These are phyloP conservation scores for Megalonaias nervosa DNA, from an alignment of 1,140 invertebrate species.

Conservation along the genomic window DNA sequence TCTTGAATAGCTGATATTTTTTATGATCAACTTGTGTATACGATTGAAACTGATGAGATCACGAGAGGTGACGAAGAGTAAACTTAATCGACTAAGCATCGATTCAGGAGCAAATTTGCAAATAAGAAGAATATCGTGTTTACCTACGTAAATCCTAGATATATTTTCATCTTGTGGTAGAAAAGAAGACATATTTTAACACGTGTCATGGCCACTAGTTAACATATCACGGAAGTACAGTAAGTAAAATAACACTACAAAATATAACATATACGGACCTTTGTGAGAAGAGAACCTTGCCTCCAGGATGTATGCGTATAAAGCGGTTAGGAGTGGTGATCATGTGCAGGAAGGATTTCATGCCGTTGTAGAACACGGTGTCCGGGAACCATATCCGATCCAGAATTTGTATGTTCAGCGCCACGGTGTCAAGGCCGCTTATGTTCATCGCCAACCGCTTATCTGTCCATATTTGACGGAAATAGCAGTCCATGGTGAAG, in stretches of 20 bases:
- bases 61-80: too few species aligned
- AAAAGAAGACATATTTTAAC: too few species aligned
- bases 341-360: conserved; percentile 70
- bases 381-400: conserved; percentile 65
- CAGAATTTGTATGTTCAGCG: conserved; percentile 51
- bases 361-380: conserved; percentile 71
- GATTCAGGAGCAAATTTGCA: too few species aligned
- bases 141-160: too few species aligned
- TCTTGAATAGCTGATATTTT: too few species aligned
- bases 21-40: too few species aligned
- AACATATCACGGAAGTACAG: not conserved
- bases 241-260: not conserved
- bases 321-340: conserved; percentile 69
- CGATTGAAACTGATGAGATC: too few species aligned
- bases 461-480: conserved; percentile 81
- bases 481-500: conserved; percentile 98
- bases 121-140: too few species aligned
- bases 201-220: too few species aligned
- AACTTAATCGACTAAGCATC: too few species aligned
- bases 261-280: conserved; percentile 40
- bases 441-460: conserved; percentile 66
- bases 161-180: too few species aligned
- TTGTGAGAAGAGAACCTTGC: conserved; percentile 62
- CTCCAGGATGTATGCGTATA: conserved; percentile 62
- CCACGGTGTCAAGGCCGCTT: conserved; percentile 32